Evolutionary conservation across 2,113 vertebrate genomes (phyloP).

Genomic region (Leptobrachium leishanense): DNA sequence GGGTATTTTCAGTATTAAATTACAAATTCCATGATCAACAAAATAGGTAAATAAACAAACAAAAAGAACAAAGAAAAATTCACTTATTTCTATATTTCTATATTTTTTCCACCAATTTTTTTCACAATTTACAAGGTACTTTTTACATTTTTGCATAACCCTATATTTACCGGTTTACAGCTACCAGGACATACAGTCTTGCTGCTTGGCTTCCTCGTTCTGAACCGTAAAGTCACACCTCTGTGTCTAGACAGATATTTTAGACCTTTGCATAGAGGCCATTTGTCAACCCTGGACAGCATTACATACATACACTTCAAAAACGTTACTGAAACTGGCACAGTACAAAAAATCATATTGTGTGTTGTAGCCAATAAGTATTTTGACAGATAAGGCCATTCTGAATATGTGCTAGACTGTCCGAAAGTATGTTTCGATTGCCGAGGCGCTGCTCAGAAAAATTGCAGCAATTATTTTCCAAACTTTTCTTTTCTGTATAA

Average conservation of each 20-base stretch:
- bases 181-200: too few species aligned
- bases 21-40: too few species aligned
- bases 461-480: constrained; percentile 25
- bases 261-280: neutral
- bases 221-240: neutral
- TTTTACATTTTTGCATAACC: too few species aligned
- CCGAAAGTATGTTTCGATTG: neutral
- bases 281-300: constrained; percentile 2
- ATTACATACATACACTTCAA: constrained; percentile 1
- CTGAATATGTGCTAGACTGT: neutral
- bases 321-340: neutral
- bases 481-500: constrained; percentile 17
- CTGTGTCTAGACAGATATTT: neutral
- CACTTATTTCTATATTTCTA: too few species aligned
- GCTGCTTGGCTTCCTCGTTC: too few species aligned
- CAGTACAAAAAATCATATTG: constrained; percentile 4
- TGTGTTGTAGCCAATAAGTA: constrained; percentile 7
- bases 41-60: too few species aligned
- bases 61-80: too few species aligned
- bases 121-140: too few species aligned
- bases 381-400: constrained; percentile 23
- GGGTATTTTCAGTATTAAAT: too few species aligned
- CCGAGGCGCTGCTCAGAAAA: constrained; percentile 5
- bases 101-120: too few species aligned
- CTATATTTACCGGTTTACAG: too few species aligned